Base-by-base conservation (phyloP, 2,113 vertebrate species). In the Carollia perspicillata region DNA sequence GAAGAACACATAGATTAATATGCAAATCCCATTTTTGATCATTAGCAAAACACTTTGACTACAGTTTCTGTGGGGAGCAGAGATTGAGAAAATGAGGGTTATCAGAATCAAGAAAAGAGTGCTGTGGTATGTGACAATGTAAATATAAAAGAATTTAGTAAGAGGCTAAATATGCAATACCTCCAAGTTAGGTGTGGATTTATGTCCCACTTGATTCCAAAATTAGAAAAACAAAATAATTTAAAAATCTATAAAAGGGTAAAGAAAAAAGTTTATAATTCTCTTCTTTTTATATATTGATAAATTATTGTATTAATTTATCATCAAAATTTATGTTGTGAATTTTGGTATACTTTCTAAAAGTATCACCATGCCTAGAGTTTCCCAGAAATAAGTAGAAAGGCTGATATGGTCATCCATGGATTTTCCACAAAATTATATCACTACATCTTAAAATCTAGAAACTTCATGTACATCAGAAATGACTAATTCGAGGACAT, bases 221-320 rank as follows among this genome's bases (percentile, higher is more conserved):
- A 87, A 75, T 90, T 83, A 86, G 16, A n/a, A 85, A 60, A 69
- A 78, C 44, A 89, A 91, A 93, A 53, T 80, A 80, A 89, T 30
- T 77, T 75, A 89, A 84, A 95, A 91, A 42, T 60, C 55, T 78
- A 42, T 14, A 28, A 35, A 71, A 65, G 11, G 14, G 18, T 49
- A 83, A 71, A 87, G 60, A 16, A 83, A 88, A 87, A 72, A 11
- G 33, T 89, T 49, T 71, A 30, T 74, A 83, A 72, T 42, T 85
- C 4, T 42, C n/a, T 42, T 20, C 44, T 72, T 44, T 42, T 74
- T 65, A 30, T 20, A 49, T 47, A 60, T 37, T 35, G 42, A 20
- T 55, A 53, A 85, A 55, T 44, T 72, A 72, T 72, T 35, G 14
- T 35, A 12, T 79, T 55, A 35, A 35, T 26, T 55, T 79, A 55